Conservation (phyloP, 1,140 invertebrate species). For the Tetranychus urticae region DNA sequence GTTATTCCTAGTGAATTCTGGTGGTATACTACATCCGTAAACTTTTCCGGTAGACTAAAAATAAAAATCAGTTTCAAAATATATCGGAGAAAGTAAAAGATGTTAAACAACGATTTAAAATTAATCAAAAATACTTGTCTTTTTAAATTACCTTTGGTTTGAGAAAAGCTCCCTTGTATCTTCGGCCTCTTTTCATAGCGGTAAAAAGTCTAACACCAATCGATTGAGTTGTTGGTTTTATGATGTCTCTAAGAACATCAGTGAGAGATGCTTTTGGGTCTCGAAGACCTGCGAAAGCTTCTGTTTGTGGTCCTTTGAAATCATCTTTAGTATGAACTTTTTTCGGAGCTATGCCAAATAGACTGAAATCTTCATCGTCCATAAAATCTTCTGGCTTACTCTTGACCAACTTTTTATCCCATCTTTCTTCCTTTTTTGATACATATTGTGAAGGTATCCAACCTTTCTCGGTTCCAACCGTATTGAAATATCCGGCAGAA, state of each 20-base stretch:
- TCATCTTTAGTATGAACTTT: slow-evolving; percentile 47
- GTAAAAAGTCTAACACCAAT: slow-evolving; percentile 61
- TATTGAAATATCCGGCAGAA: slow-evolving; percentile 90
- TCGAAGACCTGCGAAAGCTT: slow-evolving; percentile 12
- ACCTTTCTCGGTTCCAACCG: slow-evolving; percentile 82
- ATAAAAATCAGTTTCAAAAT: too few species aligned
- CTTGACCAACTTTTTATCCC: slow-evolving; percentile 28
- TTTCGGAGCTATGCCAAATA: slow-evolving; percentile 83
- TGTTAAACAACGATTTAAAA: neutral
- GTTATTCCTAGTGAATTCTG: slow-evolving; percentile 14
- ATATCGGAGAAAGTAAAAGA: neutral
- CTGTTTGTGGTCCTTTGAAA: slow-evolving; percentile 26
- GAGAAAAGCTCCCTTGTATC: slow-evolving; percentile 13
- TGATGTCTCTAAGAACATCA: slow-evolving; percentile 42
- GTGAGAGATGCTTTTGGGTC: slow-evolving; percentile 38
- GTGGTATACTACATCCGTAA: slow-evolving; percentile 41
- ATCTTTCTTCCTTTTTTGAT: slow-evolving; percentile 26
- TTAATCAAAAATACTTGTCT: neutral
- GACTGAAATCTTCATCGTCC: slow-evolving; percentile 89
- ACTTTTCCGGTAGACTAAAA: slow-evolving; percentile 20
- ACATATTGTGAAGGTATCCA: slow-evolving; percentile 78
- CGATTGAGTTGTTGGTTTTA: slow-evolving; percentile 55
- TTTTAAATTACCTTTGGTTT: slow-evolving; percentile 13
- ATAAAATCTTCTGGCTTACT: slow-evolving; percentile 72
- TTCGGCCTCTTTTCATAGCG: slow-evolving; percentile 39